Base-by-base conservation (phyloP, 1,140 invertebrate species). In the Eriosoma lanigerum region DNA sequence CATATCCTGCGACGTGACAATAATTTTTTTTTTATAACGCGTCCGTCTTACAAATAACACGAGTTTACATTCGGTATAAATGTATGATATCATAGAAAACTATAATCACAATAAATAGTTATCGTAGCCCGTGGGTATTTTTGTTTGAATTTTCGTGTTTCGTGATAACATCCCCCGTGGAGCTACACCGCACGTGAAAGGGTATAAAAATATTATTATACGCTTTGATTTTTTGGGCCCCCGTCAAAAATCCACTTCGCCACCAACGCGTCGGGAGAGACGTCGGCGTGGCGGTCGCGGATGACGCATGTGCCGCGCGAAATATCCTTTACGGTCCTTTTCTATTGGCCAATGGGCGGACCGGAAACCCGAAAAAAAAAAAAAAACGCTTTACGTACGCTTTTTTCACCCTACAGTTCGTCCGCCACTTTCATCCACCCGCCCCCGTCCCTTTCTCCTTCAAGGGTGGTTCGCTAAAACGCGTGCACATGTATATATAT, bases 301-400 rank as follows among this genome's bases (percentile, higher is more conserved):
- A 76, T 76, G 73, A 76, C 73, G 73, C 73, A 76, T 76, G 73
- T 76, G 73, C 73, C 73, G 32, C 52, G n/a, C 54, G 73, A 19
- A 68, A 52, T 32, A 24, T 56, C 70, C 50, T 32, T 17, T 44
- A 78, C n/a, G 38, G 48, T 56, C 75, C 75, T 62, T 78, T 24
- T 38, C 75, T 38, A 78, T 78, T 78, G 75, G 75, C 75, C 75
- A 48, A 78, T 78, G 75, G 75, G 75, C 75, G 75, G 75, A 62
- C 75, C 75, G 75, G 75, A 78, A 78, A 78, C 54, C 38, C 75
- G 75, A 78, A 78, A n/a, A n/a, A n/a, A n/a, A n/a, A n/a, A n/a
- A n/a, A n/a, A n/a, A n/a, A 78, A 78, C 75, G 75, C 52, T 76
- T 76, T 76, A 56, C 73, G 75, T 78, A 78, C 75, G 75, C 75